Evolutionary conservation across 1,140 invertebrate species (phyloP).

Genomic region (Philopotamus ludificatus): DNA sequence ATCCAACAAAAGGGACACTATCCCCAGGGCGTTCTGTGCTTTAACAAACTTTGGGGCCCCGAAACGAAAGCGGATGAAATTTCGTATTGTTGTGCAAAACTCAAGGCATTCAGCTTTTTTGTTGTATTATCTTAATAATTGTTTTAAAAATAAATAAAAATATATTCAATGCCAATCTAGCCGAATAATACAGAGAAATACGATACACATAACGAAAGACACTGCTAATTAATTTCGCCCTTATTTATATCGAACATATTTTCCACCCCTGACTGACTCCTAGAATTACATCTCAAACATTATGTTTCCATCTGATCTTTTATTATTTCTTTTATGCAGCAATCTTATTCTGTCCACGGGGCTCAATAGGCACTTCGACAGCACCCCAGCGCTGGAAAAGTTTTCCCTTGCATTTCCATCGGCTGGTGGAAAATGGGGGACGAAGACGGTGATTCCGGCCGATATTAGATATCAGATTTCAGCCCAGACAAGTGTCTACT

Average conservation of each 20-base stretch:
- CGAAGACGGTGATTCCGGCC: not conserved
- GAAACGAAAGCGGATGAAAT: not conserved
- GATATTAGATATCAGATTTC: conserved; percentile 27
- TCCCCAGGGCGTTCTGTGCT: not conserved
- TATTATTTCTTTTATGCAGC: conserved; percentile 19
- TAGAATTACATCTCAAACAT: not conserved
- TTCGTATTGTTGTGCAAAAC: too few species aligned
- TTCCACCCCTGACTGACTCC: not conserved
- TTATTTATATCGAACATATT: too few species aligned
- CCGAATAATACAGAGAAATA: too few species aligned
- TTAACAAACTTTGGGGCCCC: not conserved
- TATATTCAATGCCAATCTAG: too few species aligned
- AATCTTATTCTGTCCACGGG: conserved; percentile 13
- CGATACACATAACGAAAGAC: too few species aligned
- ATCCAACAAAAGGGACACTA: not conserved
- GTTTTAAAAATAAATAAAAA: too few species aligned
- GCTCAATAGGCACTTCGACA: not conserved
- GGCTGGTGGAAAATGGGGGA: not conserved
- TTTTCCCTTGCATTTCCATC: conserved; percentile 17
- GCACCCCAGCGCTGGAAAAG: conserved; percentile 1
- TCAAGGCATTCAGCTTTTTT: too few species aligned
- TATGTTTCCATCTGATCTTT: conserved; percentile 18
- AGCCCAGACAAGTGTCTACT: not conserved
- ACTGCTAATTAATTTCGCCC: too few species aligned
- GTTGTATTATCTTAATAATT: too few species aligned